A percentile compares a stretch with the other conserved stretches of the same genome.
Evolutionary conservation across 1,140 invertebrate genomes (phyloP).

Genomic region (Lysiphlebus fabarum): DNA sequence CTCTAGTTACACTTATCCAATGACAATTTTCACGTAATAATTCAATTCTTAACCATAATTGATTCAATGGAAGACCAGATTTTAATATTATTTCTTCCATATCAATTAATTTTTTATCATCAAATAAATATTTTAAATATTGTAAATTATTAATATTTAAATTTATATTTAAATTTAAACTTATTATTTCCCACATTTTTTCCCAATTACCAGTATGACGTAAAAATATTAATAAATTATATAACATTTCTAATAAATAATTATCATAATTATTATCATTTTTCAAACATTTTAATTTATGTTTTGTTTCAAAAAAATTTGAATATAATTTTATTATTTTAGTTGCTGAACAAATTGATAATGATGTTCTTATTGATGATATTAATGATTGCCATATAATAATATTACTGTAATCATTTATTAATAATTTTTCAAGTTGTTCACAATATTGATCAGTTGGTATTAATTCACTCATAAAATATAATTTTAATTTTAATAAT

Average conservation of each 20-base stretch:
- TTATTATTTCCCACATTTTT: constrained; percentile 63
- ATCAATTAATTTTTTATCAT: constrained; percentile 59
- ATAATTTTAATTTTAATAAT: constrained; percentile 54
- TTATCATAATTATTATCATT: constrained; percentile 48
- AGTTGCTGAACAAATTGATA: constrained; percentile 61
- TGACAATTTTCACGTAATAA: constrained; percentile 61
- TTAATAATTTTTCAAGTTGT: constrained; percentile 54
- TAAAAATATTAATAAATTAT: constrained; percentile 63
- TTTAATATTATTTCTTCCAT: constrained; percentile 63
- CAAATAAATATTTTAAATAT: constrained; percentile 42
- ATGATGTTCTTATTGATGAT: constrained; percentile 58
- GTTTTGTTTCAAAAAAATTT: constrained; percentile 58
- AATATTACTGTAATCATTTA: constrained; percentile 58
- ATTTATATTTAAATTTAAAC: constrained; percentile 58
- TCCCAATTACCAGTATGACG: constrained; percentile 65
- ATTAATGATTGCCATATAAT: constrained; percentile 61
- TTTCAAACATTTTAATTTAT: no score
- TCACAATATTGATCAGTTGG: constrained; percentile 54
- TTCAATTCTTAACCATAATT: constrained; percentile 67
- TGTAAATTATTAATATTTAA: constrained; percentile 52
- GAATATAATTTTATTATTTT: constrained; percentile 58
- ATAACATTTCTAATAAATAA: constrained; percentile 52
- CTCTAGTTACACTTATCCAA: constrained; percentile 56
- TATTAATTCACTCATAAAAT: constrained; percentile 52
- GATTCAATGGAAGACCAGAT: constrained; percentile 63